Base-by-base conservation (phyloP, 2,888 invertebrate species). In the Lucinisca nassula region DNA sequence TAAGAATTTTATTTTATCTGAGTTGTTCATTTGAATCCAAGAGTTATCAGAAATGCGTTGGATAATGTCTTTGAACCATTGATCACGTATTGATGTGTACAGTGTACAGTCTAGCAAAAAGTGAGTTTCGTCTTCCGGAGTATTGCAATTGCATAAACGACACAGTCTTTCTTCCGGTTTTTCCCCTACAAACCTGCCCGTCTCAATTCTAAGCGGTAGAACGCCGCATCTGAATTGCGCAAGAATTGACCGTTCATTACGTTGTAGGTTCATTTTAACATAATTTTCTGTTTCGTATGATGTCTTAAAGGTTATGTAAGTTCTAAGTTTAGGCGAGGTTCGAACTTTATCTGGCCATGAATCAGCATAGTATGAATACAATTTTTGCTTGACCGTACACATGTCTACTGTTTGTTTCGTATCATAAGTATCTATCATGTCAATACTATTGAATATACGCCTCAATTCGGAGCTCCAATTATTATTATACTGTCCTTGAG, bases 401-500 rank as follows among this genome's bases (percentile, higher is more conserved):
- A 61, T 61, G n/a, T 61, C 61, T 8, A 61, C 61, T 61, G 61
- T 61, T 27, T n/a, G 8, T n/a, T 61, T 61, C 61, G 24, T 30
- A 12, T n/a, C 30, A n/a, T 27, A 61, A 27, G 12, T 27, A 30
- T 61, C 8, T 27, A n/a, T 61, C 61, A 61, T 27, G 61, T 61
- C 61, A 8, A 61, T 27, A 12, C 10, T 27, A n/a, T 27, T n/a
- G 24, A 40, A 35, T 12, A 61, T 30, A n/a, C 12, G 10, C 30
- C 10, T 61, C 24, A 61, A 8, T n/a, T 61, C 61, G 30, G 10
- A 27, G 61, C 21, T 27, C 61, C 24, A 61, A n/a, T 77, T 49
- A 4, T 74, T 78, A 30, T 83, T 79, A n/a, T n/a, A n/a, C 70
- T 75, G 83, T 45, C 58, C 24, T 58, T 35, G n/a, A 78, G 17